Base-by-base conservation (phyloP, 2,888 invertebrate species). In the Branchipolynoe longqiensis region DNA sequence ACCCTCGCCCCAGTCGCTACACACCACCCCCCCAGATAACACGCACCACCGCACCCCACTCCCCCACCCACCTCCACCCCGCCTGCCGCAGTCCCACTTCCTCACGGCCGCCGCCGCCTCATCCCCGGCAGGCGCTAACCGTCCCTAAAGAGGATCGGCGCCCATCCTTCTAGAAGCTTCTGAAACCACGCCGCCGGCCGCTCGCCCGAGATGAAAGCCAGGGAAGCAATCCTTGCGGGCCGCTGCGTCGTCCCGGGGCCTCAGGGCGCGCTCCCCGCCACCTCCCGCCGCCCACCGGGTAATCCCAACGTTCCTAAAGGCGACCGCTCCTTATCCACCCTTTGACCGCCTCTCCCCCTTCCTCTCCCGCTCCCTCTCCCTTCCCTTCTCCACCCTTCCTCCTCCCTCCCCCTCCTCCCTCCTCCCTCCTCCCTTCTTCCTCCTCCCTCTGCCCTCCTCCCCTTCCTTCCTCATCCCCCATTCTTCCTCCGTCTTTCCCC, bases 291-390 rank as follows among this genome's bases (percentile, higher is more conserved):
- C 48, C 78, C 31, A 48, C 48, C 41, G 48, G 31, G 48, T 54
- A 78, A 78, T 78, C 78, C 78, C 28, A 48, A 78, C 78, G 78
- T 78, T 78, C 78, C 78, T 78, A 78, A 78, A 78, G 78, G 48
- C 78, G 54, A 78, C 48, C 78, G 6, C 78, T 78, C 78, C 48
- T 78, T 48, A 78, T 78, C 78, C 73, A 14, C 38, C 73, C 73
- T 73, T 73, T 73, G 73, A 73, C 73, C 25, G 38, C 14, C 14
- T 12, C 12, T 12, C 12, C n/a, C n/a, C n/a, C n/a, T n/a, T n/a
- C n/a, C n/a, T n/a, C n/a, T n/a, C n/a, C n/a, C n/a, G n/a, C n/a
- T n/a, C n/a, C n/a, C n/a, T n/a, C n/a, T n/a, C n/a, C n/a, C n/a
- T n/a, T n/a, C n/a, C n/a, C n/a, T n/a, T n/a, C n/a, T n/a, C n/a